Conservation (phyloP, 2,113 vertebrate species). For the Carollia perspicillata region DNA sequence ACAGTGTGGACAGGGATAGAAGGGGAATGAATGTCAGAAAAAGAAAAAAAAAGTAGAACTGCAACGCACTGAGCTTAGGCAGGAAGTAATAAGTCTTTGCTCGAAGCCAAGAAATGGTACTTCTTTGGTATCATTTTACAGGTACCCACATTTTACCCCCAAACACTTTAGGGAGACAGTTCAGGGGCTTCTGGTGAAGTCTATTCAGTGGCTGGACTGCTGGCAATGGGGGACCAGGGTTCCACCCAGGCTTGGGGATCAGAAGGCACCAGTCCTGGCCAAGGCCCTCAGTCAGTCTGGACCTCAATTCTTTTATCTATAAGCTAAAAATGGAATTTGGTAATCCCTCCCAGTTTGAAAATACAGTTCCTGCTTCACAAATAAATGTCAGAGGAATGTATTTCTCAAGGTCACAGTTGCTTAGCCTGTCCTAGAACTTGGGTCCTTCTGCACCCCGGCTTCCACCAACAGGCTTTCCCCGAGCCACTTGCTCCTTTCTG, state of each 20-base stretch:
- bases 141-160: background rate
- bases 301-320: background rate
- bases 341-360: background rate
- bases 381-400: background rate
- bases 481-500: background rate
- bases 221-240: accelerated
- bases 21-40: background rate
- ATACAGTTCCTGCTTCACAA: background rate
- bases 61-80: background rate
- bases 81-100: background rate
- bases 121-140: background rate
- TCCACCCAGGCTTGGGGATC: background rate
- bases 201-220: accelerated
- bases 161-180: no score
- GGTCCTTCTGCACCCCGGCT: background rate
- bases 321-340: background rate
- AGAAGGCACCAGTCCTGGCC: background rate
- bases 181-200: background rate
- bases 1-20: background rate
- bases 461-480: no score
- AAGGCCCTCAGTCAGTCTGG: background rate
- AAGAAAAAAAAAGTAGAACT: background rate
- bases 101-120: background rate
- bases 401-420: background rate
- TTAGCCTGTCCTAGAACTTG: background rate